Conservation (phyloP, 1,140 invertebrate species). For the Eupeodes corollae region DNA sequence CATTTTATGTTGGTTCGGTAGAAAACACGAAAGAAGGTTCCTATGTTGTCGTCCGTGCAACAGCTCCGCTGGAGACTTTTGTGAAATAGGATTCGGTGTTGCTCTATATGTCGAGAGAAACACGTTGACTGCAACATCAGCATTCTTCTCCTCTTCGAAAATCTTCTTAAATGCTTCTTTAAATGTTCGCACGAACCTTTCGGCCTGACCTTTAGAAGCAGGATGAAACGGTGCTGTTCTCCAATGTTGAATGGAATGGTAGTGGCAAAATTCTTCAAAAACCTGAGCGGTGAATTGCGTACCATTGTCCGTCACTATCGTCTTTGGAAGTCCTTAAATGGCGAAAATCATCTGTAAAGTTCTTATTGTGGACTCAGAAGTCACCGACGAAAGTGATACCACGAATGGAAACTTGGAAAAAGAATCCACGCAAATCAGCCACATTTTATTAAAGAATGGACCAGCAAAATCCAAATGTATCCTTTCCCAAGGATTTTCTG, state of each 20-base stretch:
- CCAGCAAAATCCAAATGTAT: slow-evolving; percentile 41
- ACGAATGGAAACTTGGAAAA: slow-evolving; percentile 35
- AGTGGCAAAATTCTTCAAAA: not conserved
- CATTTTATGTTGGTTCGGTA: not conserved
- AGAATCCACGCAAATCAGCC: slow-evolving; percentile 37
- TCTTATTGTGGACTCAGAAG: not conserved
- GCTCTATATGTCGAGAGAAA: not conserved
- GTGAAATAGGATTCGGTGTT: slow-evolving; percentile 4
- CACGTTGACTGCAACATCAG: not conserved
- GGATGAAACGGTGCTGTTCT: not conserved
- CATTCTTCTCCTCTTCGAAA: not conserved
- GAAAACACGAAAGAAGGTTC: not conserved
- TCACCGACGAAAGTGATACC: not conserved
- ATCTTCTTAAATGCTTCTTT: not conserved
- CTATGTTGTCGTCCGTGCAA: slow-evolving; percentile 2
- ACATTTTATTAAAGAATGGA: slow-evolving; percentile 29
- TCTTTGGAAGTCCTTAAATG: not conserved
- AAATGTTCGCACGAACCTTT: not conserved
- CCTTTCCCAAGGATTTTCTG: slow-evolving; percentile 25
- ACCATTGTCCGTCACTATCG: slow-evolving; percentile 15
- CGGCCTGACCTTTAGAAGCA: not conserved
- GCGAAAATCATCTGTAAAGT: not conserved
- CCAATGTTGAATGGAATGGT: not conserved
- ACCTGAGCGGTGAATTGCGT: not conserved
- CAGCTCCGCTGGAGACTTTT: slow-evolving; percentile 3